phyloP scores from a whole-genome alignment of 2,797 vertebrate genomes.

The Octomys mimax region DNA sequence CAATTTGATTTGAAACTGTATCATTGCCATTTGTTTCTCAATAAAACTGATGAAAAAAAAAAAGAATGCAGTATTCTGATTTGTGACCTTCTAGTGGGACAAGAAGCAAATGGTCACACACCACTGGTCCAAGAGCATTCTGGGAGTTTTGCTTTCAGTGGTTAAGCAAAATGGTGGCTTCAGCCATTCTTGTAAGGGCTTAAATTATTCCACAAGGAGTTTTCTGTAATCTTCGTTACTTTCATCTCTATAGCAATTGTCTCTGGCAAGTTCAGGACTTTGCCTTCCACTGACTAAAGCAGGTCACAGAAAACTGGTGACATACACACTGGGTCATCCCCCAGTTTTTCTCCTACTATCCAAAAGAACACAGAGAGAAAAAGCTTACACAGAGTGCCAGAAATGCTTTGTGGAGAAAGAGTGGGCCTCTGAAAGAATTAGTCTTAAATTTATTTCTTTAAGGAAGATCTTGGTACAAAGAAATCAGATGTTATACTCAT shows the following conservation, averaged over 20 bases:
- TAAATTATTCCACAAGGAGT: neutral
- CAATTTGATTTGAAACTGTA: too few relatives aligned
- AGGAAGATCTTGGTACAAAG: neutral
- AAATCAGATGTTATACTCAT: neutral
- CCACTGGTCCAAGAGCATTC: constrained; percentile 28
- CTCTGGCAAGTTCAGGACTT: constrained; percentile 28
- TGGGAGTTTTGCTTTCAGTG: constrained; percentile 49
- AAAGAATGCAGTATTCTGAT: constrained; percentile 59
- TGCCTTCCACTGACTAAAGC: neutral
- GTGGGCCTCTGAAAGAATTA: neutral
- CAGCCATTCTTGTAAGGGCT: neutral
- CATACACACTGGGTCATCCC: neutral
- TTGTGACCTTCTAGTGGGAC: neutral
- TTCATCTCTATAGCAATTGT: neutral
- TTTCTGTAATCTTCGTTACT: neutral
- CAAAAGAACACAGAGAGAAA: neutral
- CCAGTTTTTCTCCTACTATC: neutral
- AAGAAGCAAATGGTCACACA: neutral
- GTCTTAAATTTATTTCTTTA: constrained; percentile 2
- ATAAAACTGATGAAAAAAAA: too few relatives aligned
- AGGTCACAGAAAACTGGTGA: neutral
- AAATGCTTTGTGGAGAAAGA: neutral
- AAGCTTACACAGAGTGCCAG: neutral
- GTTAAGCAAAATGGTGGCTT: constrained; percentile 20
- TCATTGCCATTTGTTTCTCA: too few relatives aligned